These are phyloP conservation scores for Phalera bucephala DNA, from an alignment of 2,888 invertebrate genomes.

Conservation along the genomic window DNA sequence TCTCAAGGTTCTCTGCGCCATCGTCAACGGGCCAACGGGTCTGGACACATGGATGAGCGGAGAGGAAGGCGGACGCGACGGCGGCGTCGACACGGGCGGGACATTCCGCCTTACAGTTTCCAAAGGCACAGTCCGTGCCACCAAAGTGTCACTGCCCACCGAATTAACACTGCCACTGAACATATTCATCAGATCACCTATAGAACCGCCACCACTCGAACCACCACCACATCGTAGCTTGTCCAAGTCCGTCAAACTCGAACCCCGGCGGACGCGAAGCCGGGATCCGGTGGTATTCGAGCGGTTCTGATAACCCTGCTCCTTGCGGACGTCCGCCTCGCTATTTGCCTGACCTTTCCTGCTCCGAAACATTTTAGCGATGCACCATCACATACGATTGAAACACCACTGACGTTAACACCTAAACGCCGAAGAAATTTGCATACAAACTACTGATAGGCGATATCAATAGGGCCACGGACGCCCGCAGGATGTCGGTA, in stretches of 20 bases:
- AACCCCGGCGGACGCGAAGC: slow-evolving; percentile 86
- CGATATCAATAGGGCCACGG: slow-evolving; percentile 78
- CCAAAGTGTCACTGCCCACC: slow-evolving; percentile 87
- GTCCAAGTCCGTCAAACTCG: slow-evolving; percentile 88
- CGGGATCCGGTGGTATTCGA: slow-evolving; percentile 73
- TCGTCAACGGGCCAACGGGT: slow-evolving; percentile 83
- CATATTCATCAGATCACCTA: slow-evolving; percentile 91
- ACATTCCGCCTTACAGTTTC: slow-evolving; percentile 85
- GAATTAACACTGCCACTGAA: slow-evolving; percentile 89
- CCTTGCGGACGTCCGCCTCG: slow-evolving; percentile 76
- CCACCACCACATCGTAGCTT: slow-evolving; percentile 80
- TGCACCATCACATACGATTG: slow-evolving; percentile 47
- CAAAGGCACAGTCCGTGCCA: slow-evolving; percentile 88
- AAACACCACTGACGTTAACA: slow-evolving; percentile 56
- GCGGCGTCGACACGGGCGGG: slow-evolving; percentile 73
- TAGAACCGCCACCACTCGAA: slow-evolving; percentile 83
- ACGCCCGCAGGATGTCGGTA: slow-evolving; percentile 77
- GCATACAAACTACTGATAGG: slow-evolving; percentile 71
- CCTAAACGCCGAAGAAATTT: slow-evolving; percentile 57
- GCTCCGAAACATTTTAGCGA: slow-evolving; percentile 61
- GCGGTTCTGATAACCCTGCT: slow-evolving; percentile 79
- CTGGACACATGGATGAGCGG: slow-evolving; percentile 69
- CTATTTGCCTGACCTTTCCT: slow-evolving; percentile 71
- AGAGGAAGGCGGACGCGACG: slow-evolving; percentile 62
- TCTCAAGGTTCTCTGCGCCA: slow-evolving; percentile 87